Percentiles rank a stretch among this genome's conserved stretches.
Conservation (phyloP, 2,113 vertebrate species). For the Lota lota region DNA sequence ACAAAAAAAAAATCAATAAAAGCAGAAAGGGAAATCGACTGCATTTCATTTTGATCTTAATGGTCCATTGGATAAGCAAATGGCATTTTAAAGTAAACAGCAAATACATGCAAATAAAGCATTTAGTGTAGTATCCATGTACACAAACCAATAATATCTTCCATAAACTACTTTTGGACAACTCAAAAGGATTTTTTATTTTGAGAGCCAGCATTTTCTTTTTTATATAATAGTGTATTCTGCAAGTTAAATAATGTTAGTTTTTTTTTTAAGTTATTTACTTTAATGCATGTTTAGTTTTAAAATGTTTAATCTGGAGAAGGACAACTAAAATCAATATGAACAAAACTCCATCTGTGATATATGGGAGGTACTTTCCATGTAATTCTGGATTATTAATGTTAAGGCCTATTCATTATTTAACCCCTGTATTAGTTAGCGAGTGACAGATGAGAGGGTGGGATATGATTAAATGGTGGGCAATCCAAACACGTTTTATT, state of each 20-base stretch:
- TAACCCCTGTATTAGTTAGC: too few relatives aligned
- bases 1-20: too few relatives aligned
- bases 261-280: conserved; percentile 10
- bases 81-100: conserved; percentile 10
- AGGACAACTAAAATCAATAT: conserved; percentile 58
- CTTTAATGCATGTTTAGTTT: conserved; percentile 39
- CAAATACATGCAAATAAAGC: conserved; percentile 27
- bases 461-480: too few relatives aligned
- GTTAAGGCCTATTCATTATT: neutral
- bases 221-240: conserved; percentile 25
- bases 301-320: conserved; percentile 31
- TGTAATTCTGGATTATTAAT: conserved; percentile 13
- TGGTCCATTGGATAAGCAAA: neutral
- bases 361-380: conserved; percentile 18
- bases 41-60: too few relatives aligned
- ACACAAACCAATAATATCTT: conserved; percentile 27
- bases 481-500: too few relatives aligned
- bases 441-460: too few relatives aligned
- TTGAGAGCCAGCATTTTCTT: conserved; percentile 16
- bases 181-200: conserved; percentile 6
- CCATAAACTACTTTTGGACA: conserved; percentile 28
- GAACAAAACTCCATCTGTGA: conserved; percentile 53
- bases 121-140: conserved; percentile 26
- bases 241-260: conserved; percentile 52
- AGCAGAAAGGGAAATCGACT: too few relatives aligned